Conservation (phyloP, 2,888 invertebrate species). For the Nemotelus pantherinus region DNA sequence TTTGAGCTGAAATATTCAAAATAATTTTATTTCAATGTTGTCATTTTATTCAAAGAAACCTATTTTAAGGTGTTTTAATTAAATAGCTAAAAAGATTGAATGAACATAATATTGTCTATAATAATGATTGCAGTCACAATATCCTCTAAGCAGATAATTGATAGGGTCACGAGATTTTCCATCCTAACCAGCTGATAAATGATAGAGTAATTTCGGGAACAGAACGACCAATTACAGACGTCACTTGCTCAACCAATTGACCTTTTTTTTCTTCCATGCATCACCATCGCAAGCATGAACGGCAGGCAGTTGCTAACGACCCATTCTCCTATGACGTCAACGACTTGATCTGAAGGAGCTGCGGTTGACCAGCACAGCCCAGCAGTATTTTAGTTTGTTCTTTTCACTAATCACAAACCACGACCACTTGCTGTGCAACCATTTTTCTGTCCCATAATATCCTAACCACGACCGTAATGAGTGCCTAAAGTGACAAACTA, state of each 20-base stretch:
- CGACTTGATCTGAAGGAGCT: background rate
- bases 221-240: background rate
- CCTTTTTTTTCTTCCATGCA: background rate
- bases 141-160: no score
- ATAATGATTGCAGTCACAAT: no score
- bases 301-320: conserved; percentile 11
- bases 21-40: no score
- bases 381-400: background rate
- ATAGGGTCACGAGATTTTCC: no score
- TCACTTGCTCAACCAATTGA: background rate
- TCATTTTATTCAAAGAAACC: no score
- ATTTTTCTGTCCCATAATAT: conserved; percentile 23
- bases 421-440: conserved; percentile 29
- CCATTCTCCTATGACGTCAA: background rate
- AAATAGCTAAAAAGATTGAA: no score
- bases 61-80: no score
- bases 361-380: background rate
- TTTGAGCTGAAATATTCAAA: conserved; percentile 56
- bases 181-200: no score
- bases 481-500: background rate
- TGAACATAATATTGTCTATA: no score
- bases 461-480: conserved; percentile 24
- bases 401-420: background rate
- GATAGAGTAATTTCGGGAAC: no score
- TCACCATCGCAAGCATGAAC: no score